Conservation (phyloP, 2,888 invertebrate species). For the Eupithecia inturbata region DNA sequence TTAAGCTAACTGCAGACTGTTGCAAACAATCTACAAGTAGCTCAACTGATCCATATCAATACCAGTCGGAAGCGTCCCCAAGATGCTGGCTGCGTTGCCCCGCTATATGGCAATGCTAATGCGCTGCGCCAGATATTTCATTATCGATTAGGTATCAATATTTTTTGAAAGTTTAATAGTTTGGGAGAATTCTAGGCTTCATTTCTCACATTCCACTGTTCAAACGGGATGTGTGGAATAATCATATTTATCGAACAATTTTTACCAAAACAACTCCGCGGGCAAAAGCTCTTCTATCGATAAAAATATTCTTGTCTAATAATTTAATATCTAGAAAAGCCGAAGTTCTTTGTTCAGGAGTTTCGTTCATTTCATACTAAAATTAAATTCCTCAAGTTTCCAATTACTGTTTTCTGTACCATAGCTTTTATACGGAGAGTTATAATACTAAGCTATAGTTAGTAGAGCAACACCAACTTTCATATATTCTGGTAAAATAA, state of each 20-base stretch:
- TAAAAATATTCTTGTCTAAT: not conserved
- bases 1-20: too few species aligned
- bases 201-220: not conserved
- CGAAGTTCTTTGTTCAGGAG: not conserved
- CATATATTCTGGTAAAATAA: too few species aligned
- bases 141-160: too few species aligned
- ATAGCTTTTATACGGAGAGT: constrained; percentile 2
- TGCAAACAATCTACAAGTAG: too few species aligned
- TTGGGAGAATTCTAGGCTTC: not conserved
- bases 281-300: not conserved
- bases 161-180: too few species aligned
- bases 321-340: constrained; percentile 1
- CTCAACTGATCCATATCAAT: too few species aligned
- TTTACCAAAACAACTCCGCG: not conserved
- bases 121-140: too few species aligned
- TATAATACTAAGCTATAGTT: not conserved
- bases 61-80: too few species aligned
- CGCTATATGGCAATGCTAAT: too few species aligned
- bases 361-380: constrained; percentile 23
- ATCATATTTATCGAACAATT: not conserved
- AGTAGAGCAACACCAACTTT: not conserved
- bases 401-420: constrained; percentile 24
- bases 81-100: too few species aligned
- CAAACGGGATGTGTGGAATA: not conserved
- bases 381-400: constrained; percentile 27